phyloP scores from a whole-genome alignment of 2,113 vertebrate species.

The Sinocyclocheilus anshuiensis region DNA sequence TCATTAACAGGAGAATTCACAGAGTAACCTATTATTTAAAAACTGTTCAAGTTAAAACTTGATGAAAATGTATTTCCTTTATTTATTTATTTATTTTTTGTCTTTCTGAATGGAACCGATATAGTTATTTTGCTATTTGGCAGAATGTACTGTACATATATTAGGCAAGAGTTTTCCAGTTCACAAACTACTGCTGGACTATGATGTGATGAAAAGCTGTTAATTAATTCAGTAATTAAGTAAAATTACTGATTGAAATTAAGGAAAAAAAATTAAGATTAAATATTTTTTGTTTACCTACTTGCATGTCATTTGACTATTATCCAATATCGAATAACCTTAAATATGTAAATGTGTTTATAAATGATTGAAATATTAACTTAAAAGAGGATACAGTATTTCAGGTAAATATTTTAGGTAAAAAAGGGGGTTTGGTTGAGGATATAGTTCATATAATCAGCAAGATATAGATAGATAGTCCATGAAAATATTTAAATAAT shows the following conservation, averaged over 20 bases:
- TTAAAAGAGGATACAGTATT: background rate
- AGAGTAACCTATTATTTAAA: too few relatives aligned
- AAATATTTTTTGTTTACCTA: background rate
- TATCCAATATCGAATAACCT: background rate
- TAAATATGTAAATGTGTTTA: too few relatives aligned
- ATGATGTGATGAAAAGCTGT: too few relatives aligned
- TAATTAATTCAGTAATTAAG: too few relatives aligned
- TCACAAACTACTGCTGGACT: too few relatives aligned
- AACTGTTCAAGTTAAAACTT: background rate
- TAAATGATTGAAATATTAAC: background rate
- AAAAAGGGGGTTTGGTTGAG: background rate
- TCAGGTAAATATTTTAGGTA: background rate
- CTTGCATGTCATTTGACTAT: background rate
- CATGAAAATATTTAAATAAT: background rate
- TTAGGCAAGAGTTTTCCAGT: background rate
- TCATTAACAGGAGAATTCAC: background rate
- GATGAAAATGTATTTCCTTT: background rate
- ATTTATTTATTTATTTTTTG: background rate
- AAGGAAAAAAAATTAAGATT: too few relatives aligned
- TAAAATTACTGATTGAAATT: too few relatives aligned
- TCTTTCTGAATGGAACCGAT: background rate
- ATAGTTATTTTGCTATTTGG: too few relatives aligned
- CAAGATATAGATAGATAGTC: background rate
- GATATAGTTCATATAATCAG: too few relatives aligned
- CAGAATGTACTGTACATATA: background rate